Evolutionary conservation across 2,888 invertebrate species (phyloP).

Genomic region (Mantis religiosa): DNA sequence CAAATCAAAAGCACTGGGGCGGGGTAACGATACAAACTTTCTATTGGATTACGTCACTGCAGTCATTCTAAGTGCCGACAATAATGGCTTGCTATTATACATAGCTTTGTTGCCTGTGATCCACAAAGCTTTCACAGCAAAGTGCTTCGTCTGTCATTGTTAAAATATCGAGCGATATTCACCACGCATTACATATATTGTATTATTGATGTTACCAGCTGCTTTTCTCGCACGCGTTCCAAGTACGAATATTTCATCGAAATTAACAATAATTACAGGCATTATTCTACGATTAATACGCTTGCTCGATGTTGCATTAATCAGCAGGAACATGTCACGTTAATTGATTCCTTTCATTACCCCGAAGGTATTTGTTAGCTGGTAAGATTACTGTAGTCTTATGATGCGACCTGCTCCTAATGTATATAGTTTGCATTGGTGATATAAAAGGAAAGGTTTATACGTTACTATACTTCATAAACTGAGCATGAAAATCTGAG

Average conservation of each 20-base stretch:
- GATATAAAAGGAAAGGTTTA: no score
- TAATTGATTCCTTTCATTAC: background rate
- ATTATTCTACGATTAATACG: background rate
- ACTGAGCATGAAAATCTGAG: no score
- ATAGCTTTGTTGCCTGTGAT: background rate
- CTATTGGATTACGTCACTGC: background rate
- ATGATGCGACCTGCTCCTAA: no score
- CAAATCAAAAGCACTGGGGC: background rate
- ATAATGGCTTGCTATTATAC: background rate
- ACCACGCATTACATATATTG: background rate
- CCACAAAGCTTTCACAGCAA: background rate
- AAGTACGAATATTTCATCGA: background rate
- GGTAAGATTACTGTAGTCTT: no score
- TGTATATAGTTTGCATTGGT: no score
- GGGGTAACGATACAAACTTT: background rate
- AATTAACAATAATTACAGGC: background rate
- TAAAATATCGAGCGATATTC: background rate
- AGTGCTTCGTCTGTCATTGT: background rate
- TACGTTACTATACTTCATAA: no score
- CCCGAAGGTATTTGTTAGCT: background rate
- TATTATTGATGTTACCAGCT: background rate
- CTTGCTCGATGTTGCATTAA: background rate
- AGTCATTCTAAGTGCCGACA: background rate
- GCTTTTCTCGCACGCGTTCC: background rate
- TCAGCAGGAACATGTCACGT: no score